Base-by-base conservation (phyloP, 2,797 vertebrate genomes). In the Hozukius guyotensis region DNA sequence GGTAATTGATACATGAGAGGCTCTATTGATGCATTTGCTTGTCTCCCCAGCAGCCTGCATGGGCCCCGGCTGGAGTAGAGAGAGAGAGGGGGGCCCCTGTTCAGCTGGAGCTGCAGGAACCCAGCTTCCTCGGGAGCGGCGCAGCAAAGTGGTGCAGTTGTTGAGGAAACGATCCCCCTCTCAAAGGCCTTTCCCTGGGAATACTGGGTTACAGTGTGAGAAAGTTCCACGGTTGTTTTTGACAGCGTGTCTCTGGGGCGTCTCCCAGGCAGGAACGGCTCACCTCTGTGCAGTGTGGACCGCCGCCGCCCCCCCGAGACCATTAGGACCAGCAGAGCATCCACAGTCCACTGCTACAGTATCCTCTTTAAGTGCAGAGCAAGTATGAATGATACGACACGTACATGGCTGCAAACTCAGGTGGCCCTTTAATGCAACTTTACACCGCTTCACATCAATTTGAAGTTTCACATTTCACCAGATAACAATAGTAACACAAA, bases 181-280 rank as follows among this genome's bases (percentile, higher is more conserved):
- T 92, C 87, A 90, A 88, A 90, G 86, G 84, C 82, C 93, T 86
- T 91, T 92, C 92, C 86, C 88, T 88, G 92, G 95, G 94, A 95
- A 93, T 96, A 95, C 95, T 94, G 89, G 86, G 94, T 96, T 96
- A 94, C 95, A 96, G 88, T 94, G 93, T 95, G 94, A 95, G 94
- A 96, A 96, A 89, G 90, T 88, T 92, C 66, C 84, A 24, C 32
- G 36, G 69, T 86, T 94, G 91, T 92, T 92, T 94, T 92, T 90
- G 81, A 92, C 83, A 84, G 65, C 29, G 22, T 79, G 81, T 88
- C 85, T 89, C 77, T 76, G 80, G 92, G 91, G 91, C 71, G 77
- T 90, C 74, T 87, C 87, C 77, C 20, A n/a, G 31, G 49, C 80
- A 65, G 80, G 77, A 90, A 88, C 61, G 49, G 85, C 87, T 81